Base-by-base conservation (phyloP, 2,888 invertebrate species). In the Protophormia terraenovae region DNA sequence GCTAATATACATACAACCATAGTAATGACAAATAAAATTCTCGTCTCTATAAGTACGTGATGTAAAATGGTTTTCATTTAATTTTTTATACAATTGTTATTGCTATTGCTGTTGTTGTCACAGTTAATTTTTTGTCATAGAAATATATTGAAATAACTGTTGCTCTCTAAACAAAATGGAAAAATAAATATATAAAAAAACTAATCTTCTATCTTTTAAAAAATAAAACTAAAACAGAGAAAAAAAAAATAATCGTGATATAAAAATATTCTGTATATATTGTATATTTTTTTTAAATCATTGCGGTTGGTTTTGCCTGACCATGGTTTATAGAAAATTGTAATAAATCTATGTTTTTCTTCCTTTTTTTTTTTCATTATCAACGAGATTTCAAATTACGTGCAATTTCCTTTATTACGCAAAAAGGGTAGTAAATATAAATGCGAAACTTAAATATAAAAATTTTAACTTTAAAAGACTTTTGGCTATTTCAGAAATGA, bases 281-380 rank as follows among this genome's bases (percentile, higher is more conserved):
- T n/a, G n/a, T 12, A 3, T 38, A 5, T 41, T n/a, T n/a, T 4
- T 47, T 38, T 53, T 50, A 22, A 50, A 50, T 67, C 67, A 16
- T 16, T 58, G 58, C 24, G 58, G 67, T 58, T 29, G 29, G 38
- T 58, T 75, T 19, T 22, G 60, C 24, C 24, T 72, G 16, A 4
- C n/a, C 38, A 12, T 76, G 50, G 53, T 69, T n/a, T n/a, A 24
- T 55, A 55, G 55, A 71, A 76, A 53, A 78, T 53, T 32, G 77
- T 69, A 82, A 85, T 85, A 82, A 85, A 85, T 82, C 81, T 82
- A 81, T 81, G 55, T 77, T 67, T 69, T 79, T 64, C 79, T 69
- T 76, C 79, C 77, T 81, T 82, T 24, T 22, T 22, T 22, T 50
- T 71, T 84, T 76, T 76, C 84, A 82, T 85, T 85, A 71, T 82